A percentile compares a stretch with the other conserved stretches of the same genome.
Conservation (phyloP, 2,797 vertebrate genomes). For the Myiotriccus ornatus region DNA sequence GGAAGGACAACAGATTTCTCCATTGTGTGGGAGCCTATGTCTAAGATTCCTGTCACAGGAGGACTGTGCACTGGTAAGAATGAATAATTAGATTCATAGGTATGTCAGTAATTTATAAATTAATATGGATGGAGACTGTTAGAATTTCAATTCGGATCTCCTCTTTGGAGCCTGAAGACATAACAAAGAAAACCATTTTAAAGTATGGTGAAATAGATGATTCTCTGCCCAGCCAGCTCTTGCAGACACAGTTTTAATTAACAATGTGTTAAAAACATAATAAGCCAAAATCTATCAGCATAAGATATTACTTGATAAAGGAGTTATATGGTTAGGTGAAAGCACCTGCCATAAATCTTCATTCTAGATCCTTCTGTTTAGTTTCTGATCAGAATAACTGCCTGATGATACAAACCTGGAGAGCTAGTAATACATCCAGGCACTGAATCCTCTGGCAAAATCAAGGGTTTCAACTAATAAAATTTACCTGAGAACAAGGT, state of each 20-base stretch:
- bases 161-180: background rate
- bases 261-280: background rate
- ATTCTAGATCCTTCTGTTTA: background rate
- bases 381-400: background rate
- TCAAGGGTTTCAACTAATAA: background rate
- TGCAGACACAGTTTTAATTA: background rate
- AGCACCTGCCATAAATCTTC: background rate
- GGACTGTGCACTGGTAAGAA: background rate
- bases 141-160: background rate
- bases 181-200: background rate
- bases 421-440: background rate
- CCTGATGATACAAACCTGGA: background rate
- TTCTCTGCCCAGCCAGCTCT: background rate
- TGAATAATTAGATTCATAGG: background rate
- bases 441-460: background rate
- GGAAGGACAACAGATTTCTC: background rate
- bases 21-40: background rate
- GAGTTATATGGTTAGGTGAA: background rate
- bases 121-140: background rate
- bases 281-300: background rate
- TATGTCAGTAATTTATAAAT: background rate
- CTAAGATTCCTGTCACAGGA: conserved; percentile 7
- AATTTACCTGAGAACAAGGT: background rate
- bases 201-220: background rate
- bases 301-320: background rate